These are phyloP conservation scores for Seriola dumerili DNA, from an alignment of 2,113 vertebrate genomes.

Conservation along the genomic window DNA sequence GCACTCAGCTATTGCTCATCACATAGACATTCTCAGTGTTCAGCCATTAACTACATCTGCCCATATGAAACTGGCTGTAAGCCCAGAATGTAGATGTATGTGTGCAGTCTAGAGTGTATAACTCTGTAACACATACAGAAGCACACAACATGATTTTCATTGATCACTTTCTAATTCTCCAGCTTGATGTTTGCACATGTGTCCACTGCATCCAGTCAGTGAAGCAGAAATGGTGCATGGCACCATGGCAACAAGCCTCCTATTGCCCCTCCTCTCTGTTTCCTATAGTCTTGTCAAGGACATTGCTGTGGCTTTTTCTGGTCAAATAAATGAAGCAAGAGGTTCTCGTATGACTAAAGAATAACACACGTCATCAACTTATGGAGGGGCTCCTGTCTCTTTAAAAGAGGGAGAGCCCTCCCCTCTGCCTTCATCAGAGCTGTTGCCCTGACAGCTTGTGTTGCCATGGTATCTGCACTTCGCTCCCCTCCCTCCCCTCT, in stretches of 20 bases:
- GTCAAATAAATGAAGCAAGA: constrained; percentile 72
- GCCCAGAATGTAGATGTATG: background rate
- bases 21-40: constrained; percentile 1
- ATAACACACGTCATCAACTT: constrained; percentile 71
- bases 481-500: constrained; percentile 58
- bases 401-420: constrained; percentile 68
- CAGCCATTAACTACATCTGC: constrained; percentile 39
- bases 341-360: constrained; percentile 71
- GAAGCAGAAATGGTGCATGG: constrained; percentile 66
- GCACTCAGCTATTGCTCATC: constrained; percentile 34
- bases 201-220: constrained; percentile 44
- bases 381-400: constrained; percentile 65
- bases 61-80: constrained; percentile 21
- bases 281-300: constrained; percentile 74
- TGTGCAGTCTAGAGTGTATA: background rate
- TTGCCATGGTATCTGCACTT: constrained; percentile 82
- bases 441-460: constrained; percentile 79
- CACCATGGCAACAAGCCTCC: constrained; percentile 75
- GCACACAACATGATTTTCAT: background rate
- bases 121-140: background rate
- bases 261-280: constrained; percentile 55
- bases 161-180: constrained; percentile 19
- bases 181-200: constrained; percentile 57
- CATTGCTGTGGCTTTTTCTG: constrained; percentile 59
- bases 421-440: constrained; percentile 60